These are phyloP conservation scores for Hemicrepidius hirtus DNA, from an alignment of 2,888 invertebrate species.

Conservation along the genomic window DNA sequence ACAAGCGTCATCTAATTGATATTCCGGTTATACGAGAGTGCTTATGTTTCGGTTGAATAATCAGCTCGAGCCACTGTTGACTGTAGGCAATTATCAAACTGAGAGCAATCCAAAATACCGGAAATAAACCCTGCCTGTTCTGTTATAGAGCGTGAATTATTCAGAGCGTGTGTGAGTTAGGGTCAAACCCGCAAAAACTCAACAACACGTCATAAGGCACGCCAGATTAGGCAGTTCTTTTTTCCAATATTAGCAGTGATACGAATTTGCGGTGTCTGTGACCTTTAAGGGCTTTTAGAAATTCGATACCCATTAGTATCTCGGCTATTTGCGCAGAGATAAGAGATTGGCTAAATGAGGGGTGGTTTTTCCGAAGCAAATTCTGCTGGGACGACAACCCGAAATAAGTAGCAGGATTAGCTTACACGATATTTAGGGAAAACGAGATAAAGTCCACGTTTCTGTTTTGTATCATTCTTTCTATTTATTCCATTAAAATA, in stretches of 20 bases:
- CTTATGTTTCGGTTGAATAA: constrained; percentile 37
- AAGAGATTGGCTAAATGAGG: constrained; percentile 13
- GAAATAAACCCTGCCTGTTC: constrained; percentile 30
- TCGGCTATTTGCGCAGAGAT: constrained; percentile 5
- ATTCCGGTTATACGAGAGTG: constrained; percentile 36
- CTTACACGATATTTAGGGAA: constrained; percentile 12
- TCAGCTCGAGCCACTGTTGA: constrained; percentile 30
- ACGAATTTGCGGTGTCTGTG: neutral
- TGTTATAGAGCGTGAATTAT: constrained; percentile 19
- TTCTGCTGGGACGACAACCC: constrained; percentile 13
- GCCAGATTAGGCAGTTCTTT: constrained; percentile 9
- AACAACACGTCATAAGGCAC: neutral
- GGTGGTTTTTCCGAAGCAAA: constrained; percentile 14
- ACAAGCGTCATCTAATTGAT: constrained; percentile 33
- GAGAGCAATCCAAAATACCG: constrained; percentile 37
- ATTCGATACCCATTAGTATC: constrained; percentile 16
- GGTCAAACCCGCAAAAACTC: constrained; percentile 11
- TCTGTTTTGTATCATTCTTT: constrained; percentile 3
- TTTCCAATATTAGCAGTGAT: constrained; percentile 2
- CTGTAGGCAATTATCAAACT: constrained; percentile 35
- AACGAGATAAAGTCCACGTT: neutral
- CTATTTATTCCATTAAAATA: constrained; percentile 5
- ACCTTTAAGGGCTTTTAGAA: constrained; percentile 3
- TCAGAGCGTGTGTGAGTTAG: constrained; percentile 11
- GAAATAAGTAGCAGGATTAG: constrained; percentile 16